Evolutionary conservation across 2,113 vertebrate genomes (phyloP), one percentile per base, ranked within the genome.

Genomic region (Nettapus auritus): DNA sequence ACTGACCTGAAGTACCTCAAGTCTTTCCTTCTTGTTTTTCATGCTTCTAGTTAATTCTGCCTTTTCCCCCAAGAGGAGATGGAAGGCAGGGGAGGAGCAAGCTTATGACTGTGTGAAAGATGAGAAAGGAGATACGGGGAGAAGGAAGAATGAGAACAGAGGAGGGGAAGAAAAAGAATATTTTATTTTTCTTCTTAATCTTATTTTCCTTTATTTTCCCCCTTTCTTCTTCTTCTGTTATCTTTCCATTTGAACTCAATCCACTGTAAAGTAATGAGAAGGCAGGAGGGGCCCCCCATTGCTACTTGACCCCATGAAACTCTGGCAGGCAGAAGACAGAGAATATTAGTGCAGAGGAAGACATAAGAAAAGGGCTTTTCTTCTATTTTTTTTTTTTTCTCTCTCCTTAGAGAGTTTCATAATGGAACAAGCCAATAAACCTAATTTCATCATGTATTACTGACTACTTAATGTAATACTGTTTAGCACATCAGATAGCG

Each of bases 401-500:
- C 57, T 89, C 55, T 85, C 88, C 80, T 90, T 62, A 31, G 93
- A 62, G 93, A 93, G 38, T 9, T 87, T 86, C 52, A 7, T 94
- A 82, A 75, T 26, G 33, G 64, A 96, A 87, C 62, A 85, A 96
- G 88, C 91, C 94, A 93, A 91, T 77, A 95, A 96, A 74, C 50
- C 66, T 90, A 75, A 97, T 97, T 96, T 96, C 94, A 91, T 77
- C 93, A 66, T 76, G 76, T 55, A 12, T 70, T 93, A 60, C 82
- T 62, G 86, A 50, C 95, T 86, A 68, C 89, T 96, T 96, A 95
- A 95, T 91, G 88, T 78, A 74, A 89, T 86, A 90, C 76, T 33
- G 76, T 93, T 97, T 82, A 93, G 92, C 94, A 88, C 96, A 86
- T 84, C 95, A 92, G 86, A 84, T 62, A 92, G 81, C 9, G 23